A percentile compares a stretch with the other conserved stretches of the same genome.
Evolutionary conservation across 2,113 vertebrate genomes (phyloP).

Genomic region (Salvelinus namaycush): DNA sequence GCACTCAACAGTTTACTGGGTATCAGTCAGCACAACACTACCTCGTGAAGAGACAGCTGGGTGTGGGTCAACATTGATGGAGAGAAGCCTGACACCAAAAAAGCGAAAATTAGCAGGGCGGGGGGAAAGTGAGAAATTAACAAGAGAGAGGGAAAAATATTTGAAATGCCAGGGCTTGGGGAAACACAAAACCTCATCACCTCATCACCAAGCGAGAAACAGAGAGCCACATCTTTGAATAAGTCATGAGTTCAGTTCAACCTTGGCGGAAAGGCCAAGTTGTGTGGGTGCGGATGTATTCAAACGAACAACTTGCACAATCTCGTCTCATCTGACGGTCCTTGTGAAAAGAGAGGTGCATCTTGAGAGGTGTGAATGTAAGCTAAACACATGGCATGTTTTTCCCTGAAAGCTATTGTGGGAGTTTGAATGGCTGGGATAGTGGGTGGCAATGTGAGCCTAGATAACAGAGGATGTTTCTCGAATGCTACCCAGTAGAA

Average conservation of each 20-base stretch:
- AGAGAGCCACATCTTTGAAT: slow-evolving; percentile 3
- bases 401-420: neutral
- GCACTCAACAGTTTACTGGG: neutral
- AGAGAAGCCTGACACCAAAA: too few relatives aligned
- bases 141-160: slow-evolving; percentile 9
- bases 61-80: neutral
- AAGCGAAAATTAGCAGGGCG: too few relatives aligned
- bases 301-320: slow-evolving; percentile 27
- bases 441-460: neutral
- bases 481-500: neutral
- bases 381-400: neutral
- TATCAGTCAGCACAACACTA: neutral
- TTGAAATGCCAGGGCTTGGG: slow-evolving; percentile 11
- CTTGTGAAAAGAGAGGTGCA: slow-evolving; percentile 8
- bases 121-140: too few relatives aligned
- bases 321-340: slow-evolving; percentile 15
- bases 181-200: neutral
- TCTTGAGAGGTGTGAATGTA: slow-evolving; percentile 15
- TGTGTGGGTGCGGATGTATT: slow-evolving; percentile 47
- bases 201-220: slow-evolving; percentile 12
- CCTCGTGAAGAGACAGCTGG: neutral
- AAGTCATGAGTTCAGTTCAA: slow-evolving; percentile 24
- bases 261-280: slow-evolving; percentile 15
- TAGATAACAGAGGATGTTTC: neutral
- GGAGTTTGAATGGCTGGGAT: neutral